A percentile compares a stretch with the other conserved stretches of the same genome.
phyloP scores from a whole-genome alignment of 2,113 vertebrate species.

The Dolichotis patagonum region DNA sequence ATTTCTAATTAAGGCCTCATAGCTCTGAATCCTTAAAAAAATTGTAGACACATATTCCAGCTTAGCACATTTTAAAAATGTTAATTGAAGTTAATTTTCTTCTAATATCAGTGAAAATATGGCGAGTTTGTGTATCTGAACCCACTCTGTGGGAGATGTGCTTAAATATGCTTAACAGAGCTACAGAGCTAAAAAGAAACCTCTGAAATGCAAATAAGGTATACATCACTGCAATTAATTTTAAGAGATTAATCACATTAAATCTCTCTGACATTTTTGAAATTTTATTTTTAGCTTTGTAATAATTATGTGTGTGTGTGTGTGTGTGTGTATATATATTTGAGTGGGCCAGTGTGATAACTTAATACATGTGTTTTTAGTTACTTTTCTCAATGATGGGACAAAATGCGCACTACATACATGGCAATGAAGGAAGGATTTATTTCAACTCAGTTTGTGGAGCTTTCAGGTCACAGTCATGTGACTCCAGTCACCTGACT shows the following conservation, averaged over 20 bases:
- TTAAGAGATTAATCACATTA: not conserved
- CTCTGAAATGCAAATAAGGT: not conserved
- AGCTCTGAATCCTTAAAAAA: not conserved
- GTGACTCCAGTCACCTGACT: not conserved
- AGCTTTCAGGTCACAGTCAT: not conserved
- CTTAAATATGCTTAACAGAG: not conserved
- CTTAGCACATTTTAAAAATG: constrained; percentile 34
- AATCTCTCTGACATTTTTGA: not conserved
- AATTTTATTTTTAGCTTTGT: not conserved
- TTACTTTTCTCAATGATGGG: not conserved
- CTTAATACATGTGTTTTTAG: not conserved
- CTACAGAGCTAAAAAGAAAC: not conserved
- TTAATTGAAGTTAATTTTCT: constrained; percentile 23
- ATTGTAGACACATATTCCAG: not conserved
- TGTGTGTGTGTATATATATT: not conserved
- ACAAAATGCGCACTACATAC: not conserved
- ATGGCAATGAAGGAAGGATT: not conserved
- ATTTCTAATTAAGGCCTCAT: constrained; percentile 8
- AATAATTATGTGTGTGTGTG: not conserved
- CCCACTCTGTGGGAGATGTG: not conserved
- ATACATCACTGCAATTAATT: not conserved
- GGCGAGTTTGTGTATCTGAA: not conserved
- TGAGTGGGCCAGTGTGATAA: accelerated
- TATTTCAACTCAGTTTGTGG: not conserved
- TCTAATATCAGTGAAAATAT: not conserved